Base-by-base conservation (phyloP, 2,888 invertebrate genomes). In the Acanthosepion esculentum region DNA sequence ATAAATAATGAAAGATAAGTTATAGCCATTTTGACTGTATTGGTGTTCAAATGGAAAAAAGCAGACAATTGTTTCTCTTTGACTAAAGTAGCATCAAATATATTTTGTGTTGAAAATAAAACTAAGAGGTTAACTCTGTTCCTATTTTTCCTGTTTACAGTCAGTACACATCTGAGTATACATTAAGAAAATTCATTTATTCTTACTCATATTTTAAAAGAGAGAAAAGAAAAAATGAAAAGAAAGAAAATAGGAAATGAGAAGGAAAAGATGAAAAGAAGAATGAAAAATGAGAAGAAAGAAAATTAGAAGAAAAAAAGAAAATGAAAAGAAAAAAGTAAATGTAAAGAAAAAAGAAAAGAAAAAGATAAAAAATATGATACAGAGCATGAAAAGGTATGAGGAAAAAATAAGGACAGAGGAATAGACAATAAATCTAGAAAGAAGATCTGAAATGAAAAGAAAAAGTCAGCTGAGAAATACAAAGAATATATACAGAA, bases 1-100 rank as follows among this genome's bases (percentile, higher is more conserved):
- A 78, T 78, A 78, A 29, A 78, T n/a, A 78, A 78, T n/a, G n/a
- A n/a, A n/a, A 78, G 78, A 78, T 78, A 78, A 59, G 78, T 78
- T 59, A 59, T 26, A 59, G 20, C 59, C 59, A 59, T 59, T 20
- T 59, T 78, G 78, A 6, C 78, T 78, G 78, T 29, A n/a, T 78
- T 18, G 29, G 78, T 78, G 64, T 64, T 64, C 29, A n/a, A n/a
- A 78, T 78, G 78, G n/a, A n/a, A 78, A 29, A 29, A 41, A 78
- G 8, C 78, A 78, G n/a, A 78, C 29, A 78, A 78, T 78, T 78
- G 59, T 59, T 59, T 59, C 6, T 5, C 59, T 59, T 59, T 59
- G 59, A 59, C 59, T 23, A 59, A 23, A 59, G 59, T 23, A 23
- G 78, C 78, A 78, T 78, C n/a, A 78, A 78, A 78, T 78, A n/a